phyloP scores from a whole-genome alignment of 2,797 vertebrate species.

The Enteromius unitaeniatus region DNA sequence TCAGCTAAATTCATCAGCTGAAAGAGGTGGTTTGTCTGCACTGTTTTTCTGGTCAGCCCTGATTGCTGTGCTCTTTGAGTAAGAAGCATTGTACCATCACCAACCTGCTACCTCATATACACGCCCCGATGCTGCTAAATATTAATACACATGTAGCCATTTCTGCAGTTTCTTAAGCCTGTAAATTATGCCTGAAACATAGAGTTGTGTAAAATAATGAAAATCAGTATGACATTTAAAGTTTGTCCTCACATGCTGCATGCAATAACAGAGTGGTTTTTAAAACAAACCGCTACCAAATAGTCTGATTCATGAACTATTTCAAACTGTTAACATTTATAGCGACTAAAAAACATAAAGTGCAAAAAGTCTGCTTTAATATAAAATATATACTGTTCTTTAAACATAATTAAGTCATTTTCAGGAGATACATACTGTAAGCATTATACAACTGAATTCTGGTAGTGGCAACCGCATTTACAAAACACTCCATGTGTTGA shows the following conservation, averaged over 20 bases:
- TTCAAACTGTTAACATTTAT: not conserved
- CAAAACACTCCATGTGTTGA: not conserved
- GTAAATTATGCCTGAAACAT: not conserved
- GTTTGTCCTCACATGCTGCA: not conserved
- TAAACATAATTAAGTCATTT: not conserved
- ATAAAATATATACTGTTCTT: not conserved
- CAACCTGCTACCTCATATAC: not conserved
- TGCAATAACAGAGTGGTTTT: not conserved
- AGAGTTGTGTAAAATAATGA: not conserved
- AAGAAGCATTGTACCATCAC: slow-evolving; percentile 26
- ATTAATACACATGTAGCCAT: not conserved
- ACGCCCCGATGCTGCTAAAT: not conserved
- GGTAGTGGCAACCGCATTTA: not conserved
- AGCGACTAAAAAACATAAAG: not conserved
- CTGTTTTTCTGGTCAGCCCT: slow-evolving; percentile 9
- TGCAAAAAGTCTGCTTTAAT: not conserved
- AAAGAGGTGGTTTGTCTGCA: slow-evolving; percentile 22
- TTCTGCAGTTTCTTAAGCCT: not conserved
- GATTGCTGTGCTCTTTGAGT: slow-evolving; percentile 19
- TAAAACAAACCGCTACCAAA: not conserved
- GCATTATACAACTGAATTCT: not conserved
- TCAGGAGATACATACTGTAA: not conserved
- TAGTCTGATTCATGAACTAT: not conserved
- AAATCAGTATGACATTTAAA: not conserved
- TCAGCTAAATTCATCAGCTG: slow-evolving; percentile 30